Conservation (phyloP, 2,888 invertebrate species). For the Myopa tessellatipennis region DNA sequence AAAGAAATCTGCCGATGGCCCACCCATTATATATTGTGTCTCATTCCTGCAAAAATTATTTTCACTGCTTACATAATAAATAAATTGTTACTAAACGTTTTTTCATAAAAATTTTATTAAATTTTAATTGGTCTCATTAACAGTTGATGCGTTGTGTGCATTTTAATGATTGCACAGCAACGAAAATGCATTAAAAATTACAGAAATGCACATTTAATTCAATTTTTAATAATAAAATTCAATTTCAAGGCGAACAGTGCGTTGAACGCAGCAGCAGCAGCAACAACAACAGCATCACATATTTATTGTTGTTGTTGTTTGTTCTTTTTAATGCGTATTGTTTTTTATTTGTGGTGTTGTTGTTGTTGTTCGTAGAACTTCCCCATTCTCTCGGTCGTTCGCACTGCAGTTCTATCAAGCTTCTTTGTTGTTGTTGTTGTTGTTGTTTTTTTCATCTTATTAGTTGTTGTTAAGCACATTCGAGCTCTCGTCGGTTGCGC, state of each 20-base stretch:
- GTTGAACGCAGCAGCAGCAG: constrained; percentile 6
- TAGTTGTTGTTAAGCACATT: too few relatives aligned
- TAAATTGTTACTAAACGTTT: too few relatives aligned
- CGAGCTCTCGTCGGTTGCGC: too few relatives aligned
- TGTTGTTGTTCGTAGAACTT: constrained; percentile 8
- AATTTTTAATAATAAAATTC: constrained; percentile 20
- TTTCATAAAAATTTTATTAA: constrained; percentile 6
- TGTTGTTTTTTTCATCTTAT: neutral
- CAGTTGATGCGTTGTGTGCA: constrained; percentile 6
- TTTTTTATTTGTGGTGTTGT: neutral
- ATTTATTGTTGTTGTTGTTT: neutral
- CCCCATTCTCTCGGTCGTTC: constrained; percentile 12
- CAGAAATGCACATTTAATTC: neutral
- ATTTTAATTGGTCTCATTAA: constrained; percentile 20
- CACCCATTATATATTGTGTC: too few relatives aligned
- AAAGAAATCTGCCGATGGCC: too few relatives aligned
- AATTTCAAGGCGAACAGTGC: constrained; percentile 31
- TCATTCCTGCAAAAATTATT: too few relatives aligned
- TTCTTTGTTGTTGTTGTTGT: neutral
- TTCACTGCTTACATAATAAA: too few relatives aligned
- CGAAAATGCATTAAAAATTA: constrained; percentile 3
- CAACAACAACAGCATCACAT: too few relatives aligned
- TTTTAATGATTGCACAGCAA: constrained; percentile 7
- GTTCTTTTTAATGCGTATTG: neutral
- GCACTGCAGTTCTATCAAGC: neutral